These are phyloP conservation scores for Momotus momota DNA, from an alignment of 2,797 vertebrate genomes.

Conservation along the genomic window DNA sequence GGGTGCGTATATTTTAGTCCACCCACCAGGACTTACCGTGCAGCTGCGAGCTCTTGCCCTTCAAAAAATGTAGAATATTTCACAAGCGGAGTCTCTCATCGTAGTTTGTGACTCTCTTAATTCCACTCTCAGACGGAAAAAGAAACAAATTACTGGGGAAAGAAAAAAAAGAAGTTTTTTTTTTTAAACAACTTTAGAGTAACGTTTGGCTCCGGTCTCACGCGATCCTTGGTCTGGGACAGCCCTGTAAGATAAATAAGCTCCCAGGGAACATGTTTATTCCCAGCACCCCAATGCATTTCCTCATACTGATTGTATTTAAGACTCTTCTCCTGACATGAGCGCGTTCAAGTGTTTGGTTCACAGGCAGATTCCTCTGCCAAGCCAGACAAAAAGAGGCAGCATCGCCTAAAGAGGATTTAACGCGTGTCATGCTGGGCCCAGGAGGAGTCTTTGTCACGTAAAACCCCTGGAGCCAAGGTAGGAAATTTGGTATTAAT, in stretches of 20 bases:
- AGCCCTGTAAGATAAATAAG: neutral
- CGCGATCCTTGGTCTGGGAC: neutral
- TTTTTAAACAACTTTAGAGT: neutral
- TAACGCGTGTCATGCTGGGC: fast-evolving
- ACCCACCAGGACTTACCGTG: fast-evolving
- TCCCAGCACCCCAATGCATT: neutral
- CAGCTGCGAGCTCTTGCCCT: neutral
- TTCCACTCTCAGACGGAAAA: neutral
- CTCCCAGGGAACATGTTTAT: neutral
- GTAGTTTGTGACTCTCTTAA: neutral
- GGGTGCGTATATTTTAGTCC: fast-evolving
- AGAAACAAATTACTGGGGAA: constrained; percentile 5
- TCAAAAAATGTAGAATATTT: neutral
- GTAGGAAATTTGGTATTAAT: neutral
- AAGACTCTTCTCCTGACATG: neutral
- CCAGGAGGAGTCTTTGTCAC: neutral
- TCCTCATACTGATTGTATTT: constrained; percentile 23
- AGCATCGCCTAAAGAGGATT: neutral
- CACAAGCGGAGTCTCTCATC: neutral
- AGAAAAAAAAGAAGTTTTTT: neutral
- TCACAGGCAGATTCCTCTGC: neutral
- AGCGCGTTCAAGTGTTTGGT: neutral
- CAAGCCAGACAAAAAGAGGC: neutral
- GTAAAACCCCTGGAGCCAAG: neutral
- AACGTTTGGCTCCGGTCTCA: neutral